phyloP scores from a whole-genome alignment of 2,113 vertebrate genomes.

The Heterotis niloticus region DNA sequence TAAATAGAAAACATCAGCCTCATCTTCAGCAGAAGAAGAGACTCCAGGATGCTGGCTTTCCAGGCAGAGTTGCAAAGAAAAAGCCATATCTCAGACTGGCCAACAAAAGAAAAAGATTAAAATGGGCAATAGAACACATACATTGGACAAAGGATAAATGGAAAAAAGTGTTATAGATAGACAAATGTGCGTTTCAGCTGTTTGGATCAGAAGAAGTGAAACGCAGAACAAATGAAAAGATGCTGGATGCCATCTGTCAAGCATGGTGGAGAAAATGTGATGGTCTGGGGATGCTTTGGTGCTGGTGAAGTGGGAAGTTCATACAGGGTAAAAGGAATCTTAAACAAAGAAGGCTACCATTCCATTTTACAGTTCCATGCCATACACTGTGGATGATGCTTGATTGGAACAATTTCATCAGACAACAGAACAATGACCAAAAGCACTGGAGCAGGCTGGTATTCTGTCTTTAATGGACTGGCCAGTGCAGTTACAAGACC shows the following conservation, averaged over 20 bases:
- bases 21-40: not conserved
- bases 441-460: not conserved
- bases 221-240: not conserved
- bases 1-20: not conserved
- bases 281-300: too few species aligned
- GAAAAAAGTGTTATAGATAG: too few species aligned
- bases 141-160: not conserved
- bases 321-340: not conserved
- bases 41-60: too few species aligned
- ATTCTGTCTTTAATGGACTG: not conserved
- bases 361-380: not conserved
- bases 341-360: not conserved
- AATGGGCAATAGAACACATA: too few species aligned
- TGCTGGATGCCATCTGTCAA: not conserved
- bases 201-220: not conserved
- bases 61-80: too few species aligned
- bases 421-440: not conserved
- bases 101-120: too few species aligned
- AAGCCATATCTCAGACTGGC: too few species aligned
- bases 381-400: not conserved
- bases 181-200: too few species aligned
- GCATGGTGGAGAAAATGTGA: too few species aligned
- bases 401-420: slow-evolving; percentile 2
- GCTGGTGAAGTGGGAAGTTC: slow-evolving; percentile 4
- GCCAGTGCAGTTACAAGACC: too few species aligned